A percentile compares a stretch with the other conserved stretches of the same genome.
phyloP scores from a whole-genome alignment of 2,888 invertebrate species.

The Oxycera nigricornis region DNA sequence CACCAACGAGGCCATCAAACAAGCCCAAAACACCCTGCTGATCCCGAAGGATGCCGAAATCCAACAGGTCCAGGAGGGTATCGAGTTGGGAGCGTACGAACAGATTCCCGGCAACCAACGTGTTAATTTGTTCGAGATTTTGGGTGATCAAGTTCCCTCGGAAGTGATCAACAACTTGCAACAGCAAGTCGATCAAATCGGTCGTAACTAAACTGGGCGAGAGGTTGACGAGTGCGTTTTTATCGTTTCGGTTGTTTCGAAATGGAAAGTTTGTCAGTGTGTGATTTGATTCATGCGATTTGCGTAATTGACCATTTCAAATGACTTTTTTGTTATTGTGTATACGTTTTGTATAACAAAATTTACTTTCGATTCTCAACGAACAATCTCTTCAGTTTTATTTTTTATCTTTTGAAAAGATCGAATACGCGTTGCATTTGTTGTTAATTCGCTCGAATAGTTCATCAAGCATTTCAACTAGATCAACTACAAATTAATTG shows the following conservation, averaged over 20 bases:
- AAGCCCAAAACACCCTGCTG: slow-evolving; percentile 84
- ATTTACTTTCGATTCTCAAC: neutral
- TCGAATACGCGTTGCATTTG: neutral
- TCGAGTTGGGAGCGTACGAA: slow-evolving; percentile 85
- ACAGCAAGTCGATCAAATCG: slow-evolving; percentile 83
- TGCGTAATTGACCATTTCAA: neutral
- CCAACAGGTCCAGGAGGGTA: slow-evolving; percentile 86
- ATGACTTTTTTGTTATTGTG: slow-evolving; percentile 12
- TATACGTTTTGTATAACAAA: neutral
- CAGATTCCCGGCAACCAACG: slow-evolving; percentile 85
- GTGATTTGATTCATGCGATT: slow-evolving; percentile 13
- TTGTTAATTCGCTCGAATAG: neutral
- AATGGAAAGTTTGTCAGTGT: slow-evolving; percentile 11
- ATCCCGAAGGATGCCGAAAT: slow-evolving; percentile 88
- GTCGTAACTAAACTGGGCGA: slow-evolving; percentile 65
- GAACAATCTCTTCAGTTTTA: neutral
- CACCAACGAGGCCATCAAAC: slow-evolving; percentile 85
- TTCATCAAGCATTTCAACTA: neutral
- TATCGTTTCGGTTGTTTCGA: slow-evolving; percentile 20
- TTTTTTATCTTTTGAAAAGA: neutral
- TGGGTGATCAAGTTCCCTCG: slow-evolving; percentile 84
- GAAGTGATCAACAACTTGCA: slow-evolving; percentile 90
- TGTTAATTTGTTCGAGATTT: slow-evolving; percentile 82
- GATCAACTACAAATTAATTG: neutral
- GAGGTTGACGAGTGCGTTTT: neutral